These are phyloP conservation scores for Poeciliopsis retropinna DNA, from an alignment of 2,113 vertebrate genomes.

Conservation along the genomic window DNA sequence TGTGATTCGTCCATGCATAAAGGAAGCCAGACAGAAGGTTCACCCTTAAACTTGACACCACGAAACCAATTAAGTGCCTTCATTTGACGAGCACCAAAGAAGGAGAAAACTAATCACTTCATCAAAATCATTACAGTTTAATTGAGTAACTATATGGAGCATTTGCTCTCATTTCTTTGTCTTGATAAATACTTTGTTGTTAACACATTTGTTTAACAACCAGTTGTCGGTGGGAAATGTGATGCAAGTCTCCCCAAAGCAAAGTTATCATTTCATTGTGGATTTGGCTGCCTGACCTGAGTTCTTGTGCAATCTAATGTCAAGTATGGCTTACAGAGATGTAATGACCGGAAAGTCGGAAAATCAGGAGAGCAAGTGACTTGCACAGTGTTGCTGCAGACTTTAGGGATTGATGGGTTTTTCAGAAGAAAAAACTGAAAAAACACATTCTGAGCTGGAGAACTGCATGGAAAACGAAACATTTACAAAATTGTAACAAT, in stretches of 20 bases:
- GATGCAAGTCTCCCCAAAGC: not conserved
- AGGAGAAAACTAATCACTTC: slow-evolving; percentile 26
- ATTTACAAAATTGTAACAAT: not conserved
- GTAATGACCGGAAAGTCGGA: slow-evolving; percentile 7
- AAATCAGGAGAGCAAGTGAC: slow-evolving; percentile 1
- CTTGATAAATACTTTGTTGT: slow-evolving; percentile 18
- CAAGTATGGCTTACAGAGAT: not conserved
- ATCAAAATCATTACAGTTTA: slow-evolving; percentile 10
- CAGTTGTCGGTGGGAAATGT: not conserved
- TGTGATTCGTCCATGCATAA: slow-evolving; percentile 74
- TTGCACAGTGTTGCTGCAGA: not conserved
- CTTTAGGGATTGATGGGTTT: not conserved
- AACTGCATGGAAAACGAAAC: not conserved
- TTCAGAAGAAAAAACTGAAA: not conserved
- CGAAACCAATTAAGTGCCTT: slow-evolving; percentile 49
- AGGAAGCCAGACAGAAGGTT: slow-evolving; percentile 52
- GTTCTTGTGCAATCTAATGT: slow-evolving; percentile 1
- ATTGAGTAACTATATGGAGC: slow-evolving; percentile 4
- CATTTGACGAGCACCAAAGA: slow-evolving; percentile 35
- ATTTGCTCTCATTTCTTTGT: slow-evolving; percentile 9
- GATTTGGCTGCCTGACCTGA: not conserved
- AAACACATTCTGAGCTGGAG: not conserved
- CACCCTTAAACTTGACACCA: slow-evolving; percentile 43
- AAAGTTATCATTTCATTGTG: not conserved
- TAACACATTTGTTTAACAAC: not conserved